These are phyloP conservation scores for Uria aalge DNA, from an alignment of 2,113 vertebrate genomes.

Conservation along the genomic window DNA sequence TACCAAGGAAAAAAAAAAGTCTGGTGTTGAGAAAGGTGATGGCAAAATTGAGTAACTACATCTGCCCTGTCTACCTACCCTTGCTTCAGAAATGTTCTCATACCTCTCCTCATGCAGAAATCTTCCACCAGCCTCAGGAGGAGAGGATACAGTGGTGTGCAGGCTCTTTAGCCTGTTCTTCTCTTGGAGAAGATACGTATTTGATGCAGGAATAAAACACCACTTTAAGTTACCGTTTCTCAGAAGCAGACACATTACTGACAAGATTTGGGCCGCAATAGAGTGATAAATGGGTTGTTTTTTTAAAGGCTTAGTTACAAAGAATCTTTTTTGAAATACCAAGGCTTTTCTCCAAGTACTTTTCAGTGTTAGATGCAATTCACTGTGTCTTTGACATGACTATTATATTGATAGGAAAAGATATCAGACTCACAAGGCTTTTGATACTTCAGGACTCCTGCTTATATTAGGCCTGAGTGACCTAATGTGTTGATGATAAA, in stretches of 20 bases:
- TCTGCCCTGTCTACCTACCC: neutral
- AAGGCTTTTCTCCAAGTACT: neutral
- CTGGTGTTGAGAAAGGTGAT: neutral
- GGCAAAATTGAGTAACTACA: neutral
- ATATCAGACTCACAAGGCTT: neutral
- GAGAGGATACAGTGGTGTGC: neutral
- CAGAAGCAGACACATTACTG: neutral
- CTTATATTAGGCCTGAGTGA: neutral
- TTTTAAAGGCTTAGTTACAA: neutral
- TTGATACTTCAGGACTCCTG: neutral
- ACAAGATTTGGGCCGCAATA: neutral
- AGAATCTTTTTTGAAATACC: neutral
- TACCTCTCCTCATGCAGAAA: neutral
- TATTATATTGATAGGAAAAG: neutral
- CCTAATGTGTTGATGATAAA: neutral
- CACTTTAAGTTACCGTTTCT: neutral
- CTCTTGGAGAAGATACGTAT: neutral
- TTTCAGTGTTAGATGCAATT: neutral
- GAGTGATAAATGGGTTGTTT: neutral
- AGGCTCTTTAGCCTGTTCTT: neutral
- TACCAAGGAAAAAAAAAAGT: neutral
- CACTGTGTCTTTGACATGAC: neutral
- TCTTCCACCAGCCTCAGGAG: neutral
- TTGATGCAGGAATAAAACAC: neutral
- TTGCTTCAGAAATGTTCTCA: neutral